Evolutionary conservation across 2,113 vertebrate genomes (phyloP), one percentile per base, ranked within the genome.

Genomic region (Ciconia maguari): DNA sequence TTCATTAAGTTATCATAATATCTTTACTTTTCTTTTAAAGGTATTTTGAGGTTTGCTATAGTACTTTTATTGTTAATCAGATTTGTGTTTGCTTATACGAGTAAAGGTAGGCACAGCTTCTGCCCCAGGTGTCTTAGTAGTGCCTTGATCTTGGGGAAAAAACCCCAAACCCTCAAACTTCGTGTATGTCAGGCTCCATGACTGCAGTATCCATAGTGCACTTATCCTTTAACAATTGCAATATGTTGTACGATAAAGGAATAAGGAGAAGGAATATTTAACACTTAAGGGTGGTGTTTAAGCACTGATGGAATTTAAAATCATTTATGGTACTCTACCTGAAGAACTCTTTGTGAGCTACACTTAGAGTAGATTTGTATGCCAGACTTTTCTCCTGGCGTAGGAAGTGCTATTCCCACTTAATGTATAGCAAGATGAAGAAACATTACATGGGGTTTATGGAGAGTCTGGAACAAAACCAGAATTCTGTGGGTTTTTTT

Each of bases 171-270:
- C 3, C 18, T 60, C 32, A 5, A 1, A 7, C 2, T 18, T 4
- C 7, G 16, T 17, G 32, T 9, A 1, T 6, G 21, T 9, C 29
- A 6, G 2, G 57, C 6, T 14, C 30, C 32, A 7, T 3, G 22
- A 3, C 27, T 26, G 57, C 0, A 0, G 9, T 14, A 4, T 15
- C 42, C 8, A n/a, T 11, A 12, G 2, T 2, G 21, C 0, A 0
- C 4, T 4, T 21, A 2, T 16, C 7, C 3, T 58, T 48, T 13
- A 22, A 9, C 3, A 1, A 14, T 61, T 34, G 10, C 3, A 7
- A 0, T 16, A 0, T 25, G 30, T 36, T 71, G 5, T 1, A 1
- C 4, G 4, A 1, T n/a, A 19, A 44, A 70, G 32, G 49, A 29
- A 3, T 24, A 48, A 26, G 6, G 7, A 16, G 22, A 81, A n/a